These are phyloP conservation scores for Drosophila carrolli DNA, from an alignment of 1,140 invertebrate genomes.

Conservation along the genomic window DNA sequence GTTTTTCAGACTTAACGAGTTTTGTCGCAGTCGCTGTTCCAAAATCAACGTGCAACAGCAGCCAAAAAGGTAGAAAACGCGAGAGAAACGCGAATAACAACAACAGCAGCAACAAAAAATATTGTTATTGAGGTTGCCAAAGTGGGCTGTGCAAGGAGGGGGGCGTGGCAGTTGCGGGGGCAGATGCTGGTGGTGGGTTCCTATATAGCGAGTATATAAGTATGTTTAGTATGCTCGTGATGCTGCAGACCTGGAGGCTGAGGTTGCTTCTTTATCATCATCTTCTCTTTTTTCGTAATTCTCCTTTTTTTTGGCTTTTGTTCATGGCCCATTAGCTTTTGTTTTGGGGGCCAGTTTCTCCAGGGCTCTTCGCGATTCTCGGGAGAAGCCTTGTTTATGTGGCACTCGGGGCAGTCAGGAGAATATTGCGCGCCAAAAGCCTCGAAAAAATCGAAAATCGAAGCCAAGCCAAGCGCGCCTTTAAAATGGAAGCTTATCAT, in stretches of 20 bases:
- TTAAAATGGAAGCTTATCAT: slow-evolving; percentile 44
- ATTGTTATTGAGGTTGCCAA: slow-evolving; percentile 72
- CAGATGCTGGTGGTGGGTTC: slow-evolving; percentile 20
- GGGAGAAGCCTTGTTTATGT: slow-evolving; percentile 52
- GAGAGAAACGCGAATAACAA: slow-evolving; percentile 51
- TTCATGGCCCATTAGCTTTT: slow-evolving; percentile 70
- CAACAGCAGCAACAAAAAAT: slow-evolving; percentile 32
- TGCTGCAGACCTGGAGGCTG: slow-evolving; percentile 38
- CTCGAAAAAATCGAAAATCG: slow-evolving; percentile 26
- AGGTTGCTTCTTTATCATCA: slow-evolving; percentile 19
- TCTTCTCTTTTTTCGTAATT: slow-evolving; percentile 13
- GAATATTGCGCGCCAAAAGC: slow-evolving; percentile 68
- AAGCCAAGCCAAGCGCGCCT: slow-evolving; percentile 41
- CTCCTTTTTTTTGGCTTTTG: slow-evolving; percentile 22
- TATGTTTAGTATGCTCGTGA: slow-evolving; percentile 13
- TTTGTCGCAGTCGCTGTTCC: slow-evolving; percentile 41
- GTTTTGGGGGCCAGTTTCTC: slow-evolving; percentile 49
- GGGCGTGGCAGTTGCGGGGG: slow-evolving; percentile 4
- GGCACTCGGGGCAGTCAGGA: slow-evolving; percentile 70
- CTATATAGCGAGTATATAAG: neutral
- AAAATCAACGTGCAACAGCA: slow-evolving; percentile 69
- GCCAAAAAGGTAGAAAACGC: slow-evolving; percentile 56
- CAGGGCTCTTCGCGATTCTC: slow-evolving; percentile 6
- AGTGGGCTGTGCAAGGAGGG: neutral
- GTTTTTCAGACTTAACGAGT: slow-evolving; percentile 74